These are phyloP conservation scores for Eupeodes luniger DNA, from an alignment of 2,888 invertebrate species.

Conservation along the genomic window DNA sequence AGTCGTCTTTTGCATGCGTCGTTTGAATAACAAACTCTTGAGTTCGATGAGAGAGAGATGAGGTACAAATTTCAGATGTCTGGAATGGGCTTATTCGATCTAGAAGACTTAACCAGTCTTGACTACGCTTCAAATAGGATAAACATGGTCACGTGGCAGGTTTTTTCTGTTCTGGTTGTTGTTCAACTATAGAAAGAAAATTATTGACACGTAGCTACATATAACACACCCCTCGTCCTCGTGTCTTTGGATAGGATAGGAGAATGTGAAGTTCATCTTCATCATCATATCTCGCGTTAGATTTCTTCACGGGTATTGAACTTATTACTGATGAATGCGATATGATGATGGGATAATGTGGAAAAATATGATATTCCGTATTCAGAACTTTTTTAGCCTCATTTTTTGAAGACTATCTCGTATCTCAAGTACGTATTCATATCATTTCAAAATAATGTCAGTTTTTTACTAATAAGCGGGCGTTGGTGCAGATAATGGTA, in stretches of 20 bases:
- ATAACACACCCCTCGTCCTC: conserved; percentile 31
- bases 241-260: neutral
- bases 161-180: conserved; percentile 26
- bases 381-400: conserved; percentile 12
- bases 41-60: conserved; percentile 77
- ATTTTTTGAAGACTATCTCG: neutral
- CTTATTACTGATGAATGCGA: neutral
- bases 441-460: conserved; percentile 50
- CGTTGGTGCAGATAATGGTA: conserved; percentile 79
- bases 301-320: conserved; percentile 44
- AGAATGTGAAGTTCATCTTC: conserved; percentile 43
- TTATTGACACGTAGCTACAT: conserved; percentile 65
- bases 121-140: conserved; percentile 81
- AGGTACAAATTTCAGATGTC: conserved; percentile 77
- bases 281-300: conserved; percentile 18
- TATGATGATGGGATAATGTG: conserved; percentile 54
- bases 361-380: conserved; percentile 65
- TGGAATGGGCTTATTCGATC: conserved; percentile 78
- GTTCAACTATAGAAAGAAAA: conserved; percentile 23
- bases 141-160: conserved; percentile 83
- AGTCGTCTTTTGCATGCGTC: conserved; percentile 37
- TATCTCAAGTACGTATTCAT: conserved; percentile 56
- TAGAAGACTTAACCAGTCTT: conserved; percentile 79
- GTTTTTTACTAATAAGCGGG: conserved; percentile 77
- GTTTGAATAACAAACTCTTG: conserved; percentile 74